A percentile compares a stretch with the other conserved stretches of the same genome.
phyloP scores from a whole-genome alignment of 2,797 vertebrate species.

The Synanceia verrucosa region DNA sequence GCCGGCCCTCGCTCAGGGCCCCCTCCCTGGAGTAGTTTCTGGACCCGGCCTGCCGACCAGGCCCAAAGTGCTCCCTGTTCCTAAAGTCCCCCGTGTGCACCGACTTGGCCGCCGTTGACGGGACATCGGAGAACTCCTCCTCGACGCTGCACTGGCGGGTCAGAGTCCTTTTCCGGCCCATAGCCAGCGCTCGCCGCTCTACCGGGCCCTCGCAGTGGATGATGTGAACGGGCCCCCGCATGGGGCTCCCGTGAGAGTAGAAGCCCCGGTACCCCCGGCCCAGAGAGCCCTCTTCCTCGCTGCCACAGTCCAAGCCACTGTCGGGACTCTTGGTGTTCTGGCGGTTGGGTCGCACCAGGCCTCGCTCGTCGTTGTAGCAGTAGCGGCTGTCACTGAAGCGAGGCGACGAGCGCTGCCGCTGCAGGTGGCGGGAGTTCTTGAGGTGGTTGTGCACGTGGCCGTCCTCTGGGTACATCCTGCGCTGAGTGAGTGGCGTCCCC shows the following conservation, averaged over 20 bases:
- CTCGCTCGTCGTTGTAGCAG: conserved; percentile 79
- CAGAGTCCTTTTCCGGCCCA: conserved; percentile 90
- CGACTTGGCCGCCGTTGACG: conserved; percentile 59
- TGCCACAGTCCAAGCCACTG: conserved; percentile 95
- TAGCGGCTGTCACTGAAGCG: conserved; percentile 80
- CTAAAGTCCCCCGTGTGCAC: conserved; percentile 78
- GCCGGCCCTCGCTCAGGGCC: conserved; percentile 78
- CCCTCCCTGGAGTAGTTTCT: conserved; percentile 79
- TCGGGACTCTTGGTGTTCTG: conserved; percentile 91
- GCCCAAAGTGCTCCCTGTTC: conserved; percentile 75
- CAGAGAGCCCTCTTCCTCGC: conserved; percentile 90
- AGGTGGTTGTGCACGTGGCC: conserved; percentile 66
- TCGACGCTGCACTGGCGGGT: conserved; percentile 93
- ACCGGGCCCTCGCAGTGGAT: conserved; percentile 85
- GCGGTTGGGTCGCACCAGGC: conserved; percentile 76
- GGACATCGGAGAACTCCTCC: conserved; percentile 88
- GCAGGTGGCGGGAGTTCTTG: conserved; percentile 74
- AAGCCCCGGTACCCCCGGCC: conserved; percentile 75
- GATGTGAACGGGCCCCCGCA: conserved; percentile 74
- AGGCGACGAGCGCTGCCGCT: conserved; percentile 81
- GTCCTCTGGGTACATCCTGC: conserved; percentile 75
- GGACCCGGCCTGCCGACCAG: conserved; percentile 66
- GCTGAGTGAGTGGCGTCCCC: conserved; percentile 69
- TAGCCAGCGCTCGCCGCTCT: conserved; percentile 82
- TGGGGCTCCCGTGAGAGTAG: conserved; percentile 73